phyloP scores from a whole-genome alignment of 2,888 invertebrate genomes.

The Ctena decussata region DNA sequence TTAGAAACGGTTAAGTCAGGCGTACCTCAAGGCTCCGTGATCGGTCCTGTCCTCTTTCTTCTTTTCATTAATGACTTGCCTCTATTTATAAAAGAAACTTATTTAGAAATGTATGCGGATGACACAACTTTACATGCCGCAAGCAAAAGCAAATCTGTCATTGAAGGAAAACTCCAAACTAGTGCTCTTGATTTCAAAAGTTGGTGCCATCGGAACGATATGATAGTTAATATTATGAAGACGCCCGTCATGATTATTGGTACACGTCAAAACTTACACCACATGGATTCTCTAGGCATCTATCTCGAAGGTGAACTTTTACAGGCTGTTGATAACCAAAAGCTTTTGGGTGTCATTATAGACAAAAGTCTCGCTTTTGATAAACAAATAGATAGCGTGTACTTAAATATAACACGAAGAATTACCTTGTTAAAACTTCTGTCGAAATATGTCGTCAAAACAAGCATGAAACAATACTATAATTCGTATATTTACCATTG shows the following conservation, averaged over 20 bases:
- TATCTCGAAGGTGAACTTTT: neutral
- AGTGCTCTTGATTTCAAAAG: neutral
- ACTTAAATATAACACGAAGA: no score
- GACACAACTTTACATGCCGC: neutral
- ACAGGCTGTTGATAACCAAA: neutral
- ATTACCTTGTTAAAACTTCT: no score
- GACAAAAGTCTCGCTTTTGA: no score
- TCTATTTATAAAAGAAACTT: neutral
- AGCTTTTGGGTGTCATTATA: neutral
- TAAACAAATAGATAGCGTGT: no score
- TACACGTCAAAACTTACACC: neutral
- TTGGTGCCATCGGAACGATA: neutral
- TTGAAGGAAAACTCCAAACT: neutral
- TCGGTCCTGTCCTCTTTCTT: neutral
- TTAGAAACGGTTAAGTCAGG: neutral
- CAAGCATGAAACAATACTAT: no score
- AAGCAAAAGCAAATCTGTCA: neutral
- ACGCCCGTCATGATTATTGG: neutral
- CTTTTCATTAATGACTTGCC: neutral
- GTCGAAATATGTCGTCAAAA: no score
- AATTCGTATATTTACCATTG: no score
- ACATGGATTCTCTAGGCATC: neutral
- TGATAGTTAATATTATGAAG: neutral
- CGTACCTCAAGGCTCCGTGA: neutral
- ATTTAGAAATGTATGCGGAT: neutral